These are phyloP conservation scores for Ypsolopha scabrella DNA, from an alignment of 2,888 invertebrate species.

Conservation along the genomic window DNA sequence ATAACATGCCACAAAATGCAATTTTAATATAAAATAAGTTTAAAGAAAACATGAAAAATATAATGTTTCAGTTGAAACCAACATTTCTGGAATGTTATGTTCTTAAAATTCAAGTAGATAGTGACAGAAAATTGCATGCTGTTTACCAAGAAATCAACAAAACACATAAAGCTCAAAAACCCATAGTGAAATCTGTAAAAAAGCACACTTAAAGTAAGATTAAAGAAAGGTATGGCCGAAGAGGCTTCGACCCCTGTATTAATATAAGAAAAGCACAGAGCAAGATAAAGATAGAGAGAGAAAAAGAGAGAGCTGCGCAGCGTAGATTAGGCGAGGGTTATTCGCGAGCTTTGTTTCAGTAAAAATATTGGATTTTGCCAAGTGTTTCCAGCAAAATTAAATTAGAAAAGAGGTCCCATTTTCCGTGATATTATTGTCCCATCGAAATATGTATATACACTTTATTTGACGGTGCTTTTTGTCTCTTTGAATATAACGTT, in stretches of 20 bases:
- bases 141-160: constrained; percentile 25
- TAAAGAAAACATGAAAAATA: background rate
- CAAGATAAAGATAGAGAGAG: constrained; percentile 30
- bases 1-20: too few species aligned
- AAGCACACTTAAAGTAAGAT: constrained; percentile 30
- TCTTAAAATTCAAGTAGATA: background rate
- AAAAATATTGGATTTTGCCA: constrained; percentile 30
- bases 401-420: constrained; percentile 29
- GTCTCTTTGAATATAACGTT: constrained; percentile 21
- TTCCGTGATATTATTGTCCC: constrained; percentile 22
- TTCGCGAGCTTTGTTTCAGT: constrained; percentile 56
- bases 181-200: constrained; percentile 27
- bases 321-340: constrained; percentile 65
- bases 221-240: background rate
- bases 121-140: constrained; percentile 29
- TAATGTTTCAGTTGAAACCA: too few species aligned
- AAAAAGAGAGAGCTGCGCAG: constrained; percentile 31
- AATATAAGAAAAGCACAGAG: constrained; percentile 52
- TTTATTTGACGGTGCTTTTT: constrained; percentile 39
- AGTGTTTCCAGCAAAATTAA: constrained; percentile 1
- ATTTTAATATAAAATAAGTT: background rate
- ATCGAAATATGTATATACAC: constrained; percentile 7
- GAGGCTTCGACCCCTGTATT: constrained; percentile 16
- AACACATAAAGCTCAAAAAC: constrained; percentile 21
- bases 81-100: too few species aligned